Evolutionary conservation across 2,888 invertebrate species (phyloP).

Genomic region (Epinotia nisella): DNA sequence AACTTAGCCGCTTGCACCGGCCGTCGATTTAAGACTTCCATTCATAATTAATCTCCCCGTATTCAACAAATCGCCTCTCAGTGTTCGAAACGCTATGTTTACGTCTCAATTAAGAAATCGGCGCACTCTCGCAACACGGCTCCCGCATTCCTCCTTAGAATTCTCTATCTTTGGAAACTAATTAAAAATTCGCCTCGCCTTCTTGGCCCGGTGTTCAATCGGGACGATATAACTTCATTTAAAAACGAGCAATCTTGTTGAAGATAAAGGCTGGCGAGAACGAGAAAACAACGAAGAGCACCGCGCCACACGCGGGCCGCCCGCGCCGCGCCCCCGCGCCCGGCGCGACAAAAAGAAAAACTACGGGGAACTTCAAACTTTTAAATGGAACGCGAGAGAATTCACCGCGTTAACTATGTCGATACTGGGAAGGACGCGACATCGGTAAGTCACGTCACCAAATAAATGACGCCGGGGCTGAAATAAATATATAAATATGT

Average conservation of each 20-base stretch:
- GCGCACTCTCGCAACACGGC: slow-evolving; percentile 73
- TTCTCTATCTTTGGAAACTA: slow-evolving; percentile 84
- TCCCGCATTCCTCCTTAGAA: slow-evolving; percentile 80
- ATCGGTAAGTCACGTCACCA: slow-evolving; percentile 84
- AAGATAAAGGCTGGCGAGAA: slow-evolving; percentile 82
- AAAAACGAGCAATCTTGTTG: slow-evolving; percentile 84
- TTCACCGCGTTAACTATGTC: slow-evolving; percentile 83
- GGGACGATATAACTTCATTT: slow-evolving; percentile 84
- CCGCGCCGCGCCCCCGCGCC: slow-evolving; percentile 51
- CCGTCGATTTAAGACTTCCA: slow-evolving; percentile 68
- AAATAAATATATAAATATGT: slow-evolving; percentile 84
- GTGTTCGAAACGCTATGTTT: slow-evolving; percentile 65
- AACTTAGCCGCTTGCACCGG: slow-evolving; percentile 56
- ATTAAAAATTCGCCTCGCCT: slow-evolving; percentile 84
- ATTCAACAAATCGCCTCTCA: slow-evolving; percentile 74
- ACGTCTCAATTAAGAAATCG: slow-evolving; percentile 81
- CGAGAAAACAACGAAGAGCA: slow-evolving; percentile 83
- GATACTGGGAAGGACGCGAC: slow-evolving; percentile 84
- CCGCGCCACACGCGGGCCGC: slow-evolving; percentile 76
- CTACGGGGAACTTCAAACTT: slow-evolving; percentile 76
- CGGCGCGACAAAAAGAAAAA: slow-evolving; percentile 71
- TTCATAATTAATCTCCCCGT: slow-evolving; percentile 74
- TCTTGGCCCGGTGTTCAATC: slow-evolving; percentile 79
- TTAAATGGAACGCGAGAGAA: slow-evolving; percentile 83
- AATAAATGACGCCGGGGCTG: slow-evolving; percentile 80